Evolutionary conservation across 92 coral and sea anemone species (phyloP).

Genomic region (Palythoa grandiflora): DNA sequence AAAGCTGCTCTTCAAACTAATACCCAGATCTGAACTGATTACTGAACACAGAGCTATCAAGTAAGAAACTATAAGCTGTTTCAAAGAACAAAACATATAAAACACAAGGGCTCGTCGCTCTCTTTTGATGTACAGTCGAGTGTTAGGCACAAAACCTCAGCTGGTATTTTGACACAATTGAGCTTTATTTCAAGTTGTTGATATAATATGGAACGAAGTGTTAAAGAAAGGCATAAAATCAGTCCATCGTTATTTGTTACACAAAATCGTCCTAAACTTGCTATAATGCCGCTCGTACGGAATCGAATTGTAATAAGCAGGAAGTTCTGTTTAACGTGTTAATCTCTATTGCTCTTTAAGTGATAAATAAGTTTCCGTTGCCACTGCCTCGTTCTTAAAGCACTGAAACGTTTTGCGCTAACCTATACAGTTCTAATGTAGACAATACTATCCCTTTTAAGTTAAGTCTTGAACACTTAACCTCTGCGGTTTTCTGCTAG

Average conservation of each 20-base stretch:
- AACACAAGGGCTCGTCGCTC: slow-evolving; percentile 75
- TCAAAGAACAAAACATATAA: slow-evolving; percentile 66
- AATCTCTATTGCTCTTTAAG: slow-evolving; percentile 73
- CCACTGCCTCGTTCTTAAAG: slow-evolving; percentile 16
- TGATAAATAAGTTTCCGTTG: slow-evolving; percentile 68
- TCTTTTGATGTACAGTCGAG: slow-evolving; percentile 47
- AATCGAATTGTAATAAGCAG: slow-evolving; percentile 46
- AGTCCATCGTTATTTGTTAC: background rate
- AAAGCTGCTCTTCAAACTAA: slow-evolving; percentile 18
- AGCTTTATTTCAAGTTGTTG: background rate
- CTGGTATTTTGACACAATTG: slow-evolving; percentile 6
- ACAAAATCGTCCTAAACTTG: background rate
- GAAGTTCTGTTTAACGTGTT: slow-evolving; percentile 77
- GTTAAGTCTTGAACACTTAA: slow-evolving; percentile 33
- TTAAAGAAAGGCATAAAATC: background rate
- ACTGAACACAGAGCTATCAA: slow-evolving; percentile 56
- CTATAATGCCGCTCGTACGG: slow-evolving; percentile 6
- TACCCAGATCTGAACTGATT: slow-evolving; percentile 20
- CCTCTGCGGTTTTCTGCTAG: slow-evolving; percentile 18
- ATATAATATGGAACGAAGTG: background rate
- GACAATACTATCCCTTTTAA: background rate
- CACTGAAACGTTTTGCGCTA: slow-evolving; percentile 17
- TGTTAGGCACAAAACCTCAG: slow-evolving; percentile 13
- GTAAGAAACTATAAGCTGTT: slow-evolving; percentile 64
- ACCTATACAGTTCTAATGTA: background rate